These are phyloP conservation scores for Ictalurus punctatus DNA, from an alignment of 2,113 vertebrate genomes.

Conservation along the genomic window DNA sequence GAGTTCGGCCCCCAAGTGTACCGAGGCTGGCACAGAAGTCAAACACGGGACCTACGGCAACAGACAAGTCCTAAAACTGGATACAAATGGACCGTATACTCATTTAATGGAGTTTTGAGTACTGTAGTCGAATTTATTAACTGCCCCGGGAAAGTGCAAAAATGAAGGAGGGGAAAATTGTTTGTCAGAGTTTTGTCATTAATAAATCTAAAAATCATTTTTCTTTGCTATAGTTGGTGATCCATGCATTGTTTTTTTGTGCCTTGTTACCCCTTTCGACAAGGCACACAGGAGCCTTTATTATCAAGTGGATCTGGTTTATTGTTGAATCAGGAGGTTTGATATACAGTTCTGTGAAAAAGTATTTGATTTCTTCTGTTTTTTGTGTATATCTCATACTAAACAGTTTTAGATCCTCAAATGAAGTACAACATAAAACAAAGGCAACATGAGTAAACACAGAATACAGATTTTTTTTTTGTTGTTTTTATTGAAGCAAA, in stretches of 20 bases:
- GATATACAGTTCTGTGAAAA: not conserved
- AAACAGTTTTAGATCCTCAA: too few species aligned
- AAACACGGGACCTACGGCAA: conserved; percentile 89
- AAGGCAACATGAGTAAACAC: too few species aligned
- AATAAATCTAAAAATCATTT: not conserved
- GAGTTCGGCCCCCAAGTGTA: conserved; percentile 65
- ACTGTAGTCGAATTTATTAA: not conserved
- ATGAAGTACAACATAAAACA: too few species aligned
- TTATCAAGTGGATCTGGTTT: not conserved
- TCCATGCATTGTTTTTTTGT: not conserved
- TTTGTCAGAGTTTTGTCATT: not conserved
- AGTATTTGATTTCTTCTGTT: too few species aligned
- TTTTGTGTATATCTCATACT: too few species aligned
- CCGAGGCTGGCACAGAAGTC: conserved; percentile 69
- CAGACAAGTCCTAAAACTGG: conserved; percentile 87
- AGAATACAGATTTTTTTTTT: too few species aligned
- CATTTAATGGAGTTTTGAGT: conserved; percentile 89
- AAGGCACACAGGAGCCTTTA: not conserved
- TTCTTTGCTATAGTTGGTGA: not conserved
- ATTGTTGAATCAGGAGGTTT: not conserved
- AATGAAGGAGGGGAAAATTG: not conserved
- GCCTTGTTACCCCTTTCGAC: not conserved
- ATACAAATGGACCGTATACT: conserved; percentile 93
- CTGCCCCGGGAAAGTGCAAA: not conserved
- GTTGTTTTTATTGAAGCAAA: too few species aligned